A percentile compares a stretch with the other conserved stretches of the same genome.
These are phyloP conservation scores for Heliconius charithonia DNA, from an alignment of 2,888 invertebrate genomes.

Conservation along the genomic window DNA sequence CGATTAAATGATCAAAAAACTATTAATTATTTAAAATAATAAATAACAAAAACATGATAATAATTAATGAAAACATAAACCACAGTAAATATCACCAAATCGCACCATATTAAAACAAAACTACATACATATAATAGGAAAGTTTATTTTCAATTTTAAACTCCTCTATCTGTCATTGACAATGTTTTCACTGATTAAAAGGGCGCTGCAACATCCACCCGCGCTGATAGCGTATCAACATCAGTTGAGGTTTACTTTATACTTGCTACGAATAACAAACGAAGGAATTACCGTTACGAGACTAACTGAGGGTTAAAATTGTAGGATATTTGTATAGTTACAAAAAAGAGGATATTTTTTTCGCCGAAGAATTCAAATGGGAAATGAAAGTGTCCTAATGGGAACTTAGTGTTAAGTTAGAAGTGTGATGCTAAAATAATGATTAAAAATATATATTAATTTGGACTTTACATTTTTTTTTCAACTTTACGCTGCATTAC, in stretches of 20 bases:
- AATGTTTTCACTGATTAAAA: slow-evolving; percentile 73
- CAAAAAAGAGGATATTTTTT: too few relatives aligned
- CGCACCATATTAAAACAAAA: slow-evolving; percentile 26
- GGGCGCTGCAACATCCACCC: slow-evolving; percentile 68
- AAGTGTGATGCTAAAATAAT: too few relatives aligned
- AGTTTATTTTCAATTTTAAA: slow-evolving; percentile 45
- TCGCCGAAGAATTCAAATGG: too few relatives aligned
- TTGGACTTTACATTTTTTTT: too few relatives aligned
- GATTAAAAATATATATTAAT: too few relatives aligned
- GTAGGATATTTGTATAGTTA: not conserved
- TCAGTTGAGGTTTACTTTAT: slow-evolving; percentile 55
- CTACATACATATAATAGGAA: slow-evolving; percentile 25
- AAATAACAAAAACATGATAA: not conserved
- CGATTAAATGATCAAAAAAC: too few relatives aligned
- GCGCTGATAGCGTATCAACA: slow-evolving; percentile 49
- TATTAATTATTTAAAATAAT: too few relatives aligned
- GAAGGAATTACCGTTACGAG: slow-evolving; percentile 9
- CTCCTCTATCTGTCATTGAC: slow-evolving; percentile 29
- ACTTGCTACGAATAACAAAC: slow-evolving; percentile 31
- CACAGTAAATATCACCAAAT: not conserved
- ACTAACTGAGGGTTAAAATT: not conserved
- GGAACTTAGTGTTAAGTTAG: too few relatives aligned
- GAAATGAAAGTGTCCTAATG: too few relatives aligned
- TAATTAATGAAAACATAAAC: slow-evolving; percentile 3
- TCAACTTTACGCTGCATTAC: too few relatives aligned